phyloP scores from a whole-genome alignment of 2,797 vertebrate genomes.

The Telmatherina bonti region DNA sequence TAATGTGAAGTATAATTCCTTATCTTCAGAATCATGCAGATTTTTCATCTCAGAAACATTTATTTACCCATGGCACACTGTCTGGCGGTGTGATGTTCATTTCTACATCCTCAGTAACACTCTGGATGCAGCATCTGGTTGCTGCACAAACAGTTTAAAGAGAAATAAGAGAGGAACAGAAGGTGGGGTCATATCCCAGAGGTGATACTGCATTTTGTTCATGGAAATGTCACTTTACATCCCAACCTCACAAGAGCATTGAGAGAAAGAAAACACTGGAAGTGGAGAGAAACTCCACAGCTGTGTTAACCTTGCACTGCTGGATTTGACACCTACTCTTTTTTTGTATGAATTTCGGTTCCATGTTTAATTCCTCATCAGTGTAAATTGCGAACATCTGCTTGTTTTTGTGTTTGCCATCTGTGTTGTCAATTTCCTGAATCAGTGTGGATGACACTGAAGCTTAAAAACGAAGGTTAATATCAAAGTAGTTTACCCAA shows the following conservation, averaged over 20 bases:
- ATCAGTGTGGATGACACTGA: conserved; percentile 10
- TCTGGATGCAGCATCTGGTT: not conserved
- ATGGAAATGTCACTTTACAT: conserved; percentile 17
- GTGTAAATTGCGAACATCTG: conserved; percentile 36
- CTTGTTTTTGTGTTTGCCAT: conserved; percentile 38
- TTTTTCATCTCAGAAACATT: not conserved
- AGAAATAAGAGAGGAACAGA: conserved; percentile 12
- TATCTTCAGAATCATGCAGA: not conserved
- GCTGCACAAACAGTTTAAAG: conserved; percentile 5
- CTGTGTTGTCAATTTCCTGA: conserved; percentile 24
- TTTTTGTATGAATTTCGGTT: not conserved
- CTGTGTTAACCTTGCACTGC: not conserved
- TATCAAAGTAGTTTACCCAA: not conserved
- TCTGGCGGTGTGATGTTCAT: not conserved
- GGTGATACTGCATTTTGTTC: conserved; percentile 9
- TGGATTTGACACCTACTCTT: not conserved
- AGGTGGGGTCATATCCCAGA: conserved; percentile 2
- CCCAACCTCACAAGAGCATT: not conserved
- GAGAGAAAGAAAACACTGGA: not conserved
- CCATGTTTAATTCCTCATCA: conserved; percentile 9
- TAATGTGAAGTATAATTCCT: too few species aligned
- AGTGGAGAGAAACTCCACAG: not conserved
- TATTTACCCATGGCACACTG: not conserved
- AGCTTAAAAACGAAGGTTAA: conserved; percentile 9
- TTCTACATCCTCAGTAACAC: not conserved